These are phyloP conservation scores for Samia ricini DNA, from an alignment of 1,140 invertebrate species.

Conservation along the genomic window DNA sequence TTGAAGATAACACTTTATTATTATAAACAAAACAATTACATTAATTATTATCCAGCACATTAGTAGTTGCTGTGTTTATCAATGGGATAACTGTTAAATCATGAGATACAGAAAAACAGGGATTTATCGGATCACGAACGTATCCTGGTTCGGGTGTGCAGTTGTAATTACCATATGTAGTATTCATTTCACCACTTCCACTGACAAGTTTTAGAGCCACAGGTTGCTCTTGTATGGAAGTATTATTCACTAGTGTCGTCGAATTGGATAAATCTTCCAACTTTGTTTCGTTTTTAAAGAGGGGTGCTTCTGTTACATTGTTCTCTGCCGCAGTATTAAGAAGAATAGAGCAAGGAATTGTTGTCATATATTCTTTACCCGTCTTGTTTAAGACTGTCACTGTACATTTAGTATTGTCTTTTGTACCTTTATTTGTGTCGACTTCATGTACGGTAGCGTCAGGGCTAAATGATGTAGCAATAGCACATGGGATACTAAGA, in stretches of 20 bases:
- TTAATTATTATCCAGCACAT: not conserved
- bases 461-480: conserved; percentile 72
- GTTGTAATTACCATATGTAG: conserved; percentile 28
- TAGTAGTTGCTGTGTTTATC: conserved; percentile 23
- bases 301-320: conserved; percentile 63
- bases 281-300: conserved; percentile 26
- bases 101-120: conserved; percentile 57
- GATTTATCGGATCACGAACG: conserved; percentile 62
- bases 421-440: conserved; percentile 32
- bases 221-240: conserved; percentile 32
- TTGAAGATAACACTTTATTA: too few species aligned
- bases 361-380: conserved; percentile 65
- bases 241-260: conserved; percentile 13
- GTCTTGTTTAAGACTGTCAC: conserved; percentile 67
- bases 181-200: conserved; percentile 18
- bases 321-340: conserved; percentile 64
- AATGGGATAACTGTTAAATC: conserved; percentile 63
- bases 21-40: too few species aligned
- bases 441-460: conserved; percentile 60
- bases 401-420: conserved; percentile 65
- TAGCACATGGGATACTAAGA: conserved; percentile 71
- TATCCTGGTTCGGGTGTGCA: conserved; percentile 47
- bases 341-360: conserved; percentile 70
- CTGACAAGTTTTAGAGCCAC: conserved; percentile 35
- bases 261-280: conserved; percentile 17